A percentile compares a stretch with the other conserved stretches of the same genome.
Conservation (phyloP, 2,113 vertebrate genomes). For the Cebus imitator region DNA sequence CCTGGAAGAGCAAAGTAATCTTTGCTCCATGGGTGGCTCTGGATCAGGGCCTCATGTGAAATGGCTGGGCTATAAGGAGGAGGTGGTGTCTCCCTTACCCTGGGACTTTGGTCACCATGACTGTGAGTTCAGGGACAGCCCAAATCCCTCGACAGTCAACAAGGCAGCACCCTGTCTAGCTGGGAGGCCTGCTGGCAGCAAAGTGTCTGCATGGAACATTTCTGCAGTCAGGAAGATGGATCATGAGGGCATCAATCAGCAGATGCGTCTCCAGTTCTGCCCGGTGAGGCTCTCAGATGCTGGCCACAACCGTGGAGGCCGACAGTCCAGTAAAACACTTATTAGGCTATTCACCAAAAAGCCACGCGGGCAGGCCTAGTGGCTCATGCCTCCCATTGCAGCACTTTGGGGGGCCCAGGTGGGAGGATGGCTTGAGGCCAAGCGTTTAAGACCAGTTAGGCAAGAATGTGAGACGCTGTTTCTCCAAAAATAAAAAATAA, state of each 20-base stretch:
- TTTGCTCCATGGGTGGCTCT: not conserved
- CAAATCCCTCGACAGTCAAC: not conserved
- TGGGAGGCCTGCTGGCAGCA: not conserved
- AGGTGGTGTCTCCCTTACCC: not conserved
- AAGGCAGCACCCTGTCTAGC: not conserved
- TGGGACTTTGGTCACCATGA: not conserved
- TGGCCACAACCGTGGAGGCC: too few species aligned
- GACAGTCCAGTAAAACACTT: not conserved
- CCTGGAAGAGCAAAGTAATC: not conserved
- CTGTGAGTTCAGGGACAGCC: not conserved
- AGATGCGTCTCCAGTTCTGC: not conserved
- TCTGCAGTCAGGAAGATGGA: not conserved
- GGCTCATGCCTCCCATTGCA: too few species aligned
- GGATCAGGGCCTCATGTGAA: not conserved
- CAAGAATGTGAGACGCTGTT: too few species aligned
- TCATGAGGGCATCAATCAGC: not conserved
- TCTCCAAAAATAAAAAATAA: too few species aligned
- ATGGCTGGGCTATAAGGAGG: rapidly evolving
- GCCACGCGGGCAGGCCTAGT: too few species aligned
- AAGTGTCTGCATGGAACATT: not conserved
- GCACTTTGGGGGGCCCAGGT: too few species aligned
- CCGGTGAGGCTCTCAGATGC: not conserved
- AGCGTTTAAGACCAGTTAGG: too few species aligned
- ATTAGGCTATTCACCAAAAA: not conserved
- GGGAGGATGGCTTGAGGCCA: too few species aligned